phyloP scores from a whole-genome alignment of 2,888 invertebrate genomes.

The Polylopha cassiicola region DNA sequence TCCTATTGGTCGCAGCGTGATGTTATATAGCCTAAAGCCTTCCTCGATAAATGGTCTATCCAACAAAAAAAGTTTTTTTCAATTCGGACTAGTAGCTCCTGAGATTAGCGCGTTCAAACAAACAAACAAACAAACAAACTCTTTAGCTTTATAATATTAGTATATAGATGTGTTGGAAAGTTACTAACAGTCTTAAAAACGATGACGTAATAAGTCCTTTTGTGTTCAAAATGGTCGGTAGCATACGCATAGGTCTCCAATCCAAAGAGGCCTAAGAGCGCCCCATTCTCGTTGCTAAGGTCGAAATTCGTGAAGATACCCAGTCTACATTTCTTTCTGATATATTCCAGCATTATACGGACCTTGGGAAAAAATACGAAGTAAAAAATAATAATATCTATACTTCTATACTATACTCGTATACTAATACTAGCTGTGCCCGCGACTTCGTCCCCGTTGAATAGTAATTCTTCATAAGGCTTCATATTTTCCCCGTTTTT shows the following conservation, averaged over 20 bases:
- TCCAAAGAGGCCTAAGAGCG: slow-evolving; percentile 44
- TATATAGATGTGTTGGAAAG: not conserved
- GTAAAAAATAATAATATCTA: not conserved
- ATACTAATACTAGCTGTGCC: no score
- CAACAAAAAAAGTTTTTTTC: no score
- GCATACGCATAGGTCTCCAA: slow-evolving; percentile 51
- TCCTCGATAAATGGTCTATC: no score
- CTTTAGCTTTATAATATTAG: not conserved
- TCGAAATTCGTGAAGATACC: slow-evolving; percentile 55
- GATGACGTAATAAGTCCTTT: slow-evolving; percentile 55
- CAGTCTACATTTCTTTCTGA: slow-evolving; percentile 56
- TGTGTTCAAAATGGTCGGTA: slow-evolving; percentile 50
- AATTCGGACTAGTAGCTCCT: no score
- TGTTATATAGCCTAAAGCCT: no score
- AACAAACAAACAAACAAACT: no score
- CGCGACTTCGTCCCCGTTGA: no score
- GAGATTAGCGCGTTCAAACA: no score
- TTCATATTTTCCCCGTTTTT: no score
- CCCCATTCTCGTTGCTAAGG: slow-evolving; percentile 51
- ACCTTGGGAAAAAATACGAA: slow-evolving; percentile 24
- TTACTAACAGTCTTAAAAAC: slow-evolving; percentile 45
- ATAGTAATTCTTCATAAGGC: no score
- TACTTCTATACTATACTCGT: no score
- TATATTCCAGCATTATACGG: slow-evolving; percentile 62
- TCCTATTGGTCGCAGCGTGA: no score